Evolutionary conservation across 2,888 invertebrate species (phyloP), one percentile per base, ranked within the genome.

Genomic region (Dicycla oo): DNA sequence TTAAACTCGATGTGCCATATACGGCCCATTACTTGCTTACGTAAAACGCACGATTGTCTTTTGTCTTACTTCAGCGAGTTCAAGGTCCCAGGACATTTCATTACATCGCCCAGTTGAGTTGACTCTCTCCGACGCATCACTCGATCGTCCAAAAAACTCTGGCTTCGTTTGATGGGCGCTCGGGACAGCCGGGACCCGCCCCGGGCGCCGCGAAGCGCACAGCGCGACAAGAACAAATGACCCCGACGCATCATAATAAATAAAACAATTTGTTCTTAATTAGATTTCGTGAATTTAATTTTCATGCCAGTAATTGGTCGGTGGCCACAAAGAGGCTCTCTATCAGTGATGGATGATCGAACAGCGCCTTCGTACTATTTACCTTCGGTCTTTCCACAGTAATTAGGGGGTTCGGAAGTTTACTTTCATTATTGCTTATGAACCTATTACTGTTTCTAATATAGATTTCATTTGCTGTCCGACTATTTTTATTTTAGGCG

Each of bases 211-310:
- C 88, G 87, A 88, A 86, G 79, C 81, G 77, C 76, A 69, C 89
- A 81, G 86, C 84, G 89, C 93, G 96, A 96, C 95, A 93, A 90
- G 91, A 93, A 96, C 95, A 95, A 96, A 96, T 96, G 95, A 95
- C 95, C 94, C 88, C 92, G 87, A 94, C 95, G 95, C 95, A 96
- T 95, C 95, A 96, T 95, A 95, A 96, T 96, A 96, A 95, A 96
- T 96, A 95, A 96, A 95, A 96, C 96, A 96, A 96, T 96, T 96
- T 96, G 94, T 95, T 95, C 94, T 95, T 96, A 96, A 96, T 96
- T 96, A 96, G 96, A 96, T 96, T 95, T 96, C 95, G 95, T 96
- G 96, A 95, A 96, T 96, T 96, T 96, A 96, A 96, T 96, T 96
- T 95, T 95, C 95, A 95, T 95, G 95, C 92, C 93, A 88, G 95